phyloP scores from a whole-genome alignment of 2,113 vertebrate species.

The Apistogramma diplotaenia region DNA sequence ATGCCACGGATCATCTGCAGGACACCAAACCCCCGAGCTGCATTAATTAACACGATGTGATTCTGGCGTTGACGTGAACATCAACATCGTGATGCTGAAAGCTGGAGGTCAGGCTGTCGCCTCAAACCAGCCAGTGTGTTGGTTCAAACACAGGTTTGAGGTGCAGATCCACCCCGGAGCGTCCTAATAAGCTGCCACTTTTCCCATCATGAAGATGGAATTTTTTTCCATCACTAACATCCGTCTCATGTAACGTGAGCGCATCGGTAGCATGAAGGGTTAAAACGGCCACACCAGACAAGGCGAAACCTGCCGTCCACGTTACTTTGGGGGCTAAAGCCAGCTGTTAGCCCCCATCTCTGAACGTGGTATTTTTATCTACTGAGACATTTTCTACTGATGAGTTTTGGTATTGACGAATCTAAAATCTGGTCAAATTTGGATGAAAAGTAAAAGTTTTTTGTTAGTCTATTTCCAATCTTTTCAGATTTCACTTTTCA shows the following conservation, averaged over 20 bases:
- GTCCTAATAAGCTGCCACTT: neutral
- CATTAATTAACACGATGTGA: rapidly evolving
- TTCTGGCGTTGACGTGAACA: neutral
- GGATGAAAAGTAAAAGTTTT: neutral
- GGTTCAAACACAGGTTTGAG: neutral
- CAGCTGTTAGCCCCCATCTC: too few relatives aligned
- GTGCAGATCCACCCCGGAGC: rapidly evolving
- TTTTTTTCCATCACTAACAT: neutral
- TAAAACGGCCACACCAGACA: neutral
- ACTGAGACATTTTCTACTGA: too few relatives aligned
- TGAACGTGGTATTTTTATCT: too few relatives aligned
- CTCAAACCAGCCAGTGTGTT: neutral
- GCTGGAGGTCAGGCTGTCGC: neutral
- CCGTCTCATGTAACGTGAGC: neutral
- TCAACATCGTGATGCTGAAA: neutral
- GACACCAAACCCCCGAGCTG: too few relatives aligned
- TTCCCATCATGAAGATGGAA: neutral
- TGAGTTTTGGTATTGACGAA: too few relatives aligned
- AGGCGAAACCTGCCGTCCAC: too few relatives aligned
- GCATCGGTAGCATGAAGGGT: neutral
- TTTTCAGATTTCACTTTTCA: neutral
- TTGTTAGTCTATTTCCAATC: neutral
- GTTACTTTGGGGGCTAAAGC: too few relatives aligned
- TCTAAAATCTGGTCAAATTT: neutral
- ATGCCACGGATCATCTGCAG: neutral